These are phyloP conservation scores for Eubucco bourcierii DNA, from an alignment of 2,113 vertebrate species.

Conservation along the genomic window DNA sequence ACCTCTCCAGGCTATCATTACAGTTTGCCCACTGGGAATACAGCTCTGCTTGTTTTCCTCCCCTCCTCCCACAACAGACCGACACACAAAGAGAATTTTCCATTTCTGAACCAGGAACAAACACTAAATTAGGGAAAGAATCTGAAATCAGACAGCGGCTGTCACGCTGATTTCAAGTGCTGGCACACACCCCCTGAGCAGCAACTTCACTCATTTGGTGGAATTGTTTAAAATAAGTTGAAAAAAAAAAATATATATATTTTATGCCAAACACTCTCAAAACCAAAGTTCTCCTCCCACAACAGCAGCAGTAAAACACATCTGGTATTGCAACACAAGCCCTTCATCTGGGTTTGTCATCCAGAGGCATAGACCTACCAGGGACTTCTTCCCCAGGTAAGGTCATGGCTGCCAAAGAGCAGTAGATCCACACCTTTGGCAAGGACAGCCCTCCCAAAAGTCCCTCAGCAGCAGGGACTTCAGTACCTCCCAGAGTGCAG, in stretches of 20 bases:
- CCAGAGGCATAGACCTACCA: not conserved
- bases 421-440: rapidly evolving
- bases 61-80: not conserved
- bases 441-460: not conserved
- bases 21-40: conserved; percentile 12
- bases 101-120: not conserved
- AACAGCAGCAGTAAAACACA: not conserved
- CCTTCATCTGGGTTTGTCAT: not conserved
- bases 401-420: rapidly evolving
- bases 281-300: not conserved
- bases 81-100: not conserved
- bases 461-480: no score
- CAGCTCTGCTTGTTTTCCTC: not conserved
- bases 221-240: not conserved
- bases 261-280: not conserved
- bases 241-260: not conserved
- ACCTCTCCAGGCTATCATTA: not conserved
- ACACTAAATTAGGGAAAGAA: not conserved
- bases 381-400: no score
- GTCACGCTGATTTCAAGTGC: not conserved
- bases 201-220: not conserved
- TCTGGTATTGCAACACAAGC: not conserved
- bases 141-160: not conserved
- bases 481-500: no score
- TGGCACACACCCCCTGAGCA: not conserved